Base-by-base conservation (phyloP, 1,140 invertebrate genomes). In the Trichonephila clavipes region DNA sequence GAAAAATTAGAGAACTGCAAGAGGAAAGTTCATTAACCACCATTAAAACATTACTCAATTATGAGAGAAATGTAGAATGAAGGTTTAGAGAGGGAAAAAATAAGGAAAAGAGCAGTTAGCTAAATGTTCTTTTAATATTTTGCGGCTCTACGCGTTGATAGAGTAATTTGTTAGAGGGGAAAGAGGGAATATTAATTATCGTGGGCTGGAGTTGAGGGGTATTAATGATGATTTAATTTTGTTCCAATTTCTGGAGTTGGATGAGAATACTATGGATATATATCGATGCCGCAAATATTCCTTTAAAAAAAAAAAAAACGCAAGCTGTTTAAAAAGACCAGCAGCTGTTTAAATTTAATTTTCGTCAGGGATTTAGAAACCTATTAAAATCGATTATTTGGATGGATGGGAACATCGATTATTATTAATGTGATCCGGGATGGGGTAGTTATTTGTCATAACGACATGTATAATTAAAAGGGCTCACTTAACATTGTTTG, bases 181-280 rank as follows among this genome's bases (percentile, higher is more conserved):
- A n/a, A 82, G 62, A 92, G 82, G 72, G 92, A 93, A 88, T 93
- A 93, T 93, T 93, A 93, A 93, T 93, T 93, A 93, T 82, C 14
- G 19, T 14, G 72, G 58, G 66, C 21, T 28, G 24, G 51, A 64
- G 66, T 62, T 77, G 72, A 88, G 85, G 21, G 28, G 72, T 93
- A 93, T 93, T 93, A 93, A 93, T 93, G 92, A 93, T 88, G 59
- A 93, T 93, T 93, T 88, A 72, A 86, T 66, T 61, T 64, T 64
- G 62, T 64, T 77, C 16, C 66, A 12, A 28, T 69, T 69, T 24
- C 7, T 51, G 51, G 51, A 51, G 51, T 51, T 51, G 62, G 16
- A 64, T 16, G 62, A 64, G 16, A 64, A 51, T 51, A 51, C 10
- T 10, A 51, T 51, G 44, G 1, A 28, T 28, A 28, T 8, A 51